phyloP scores from a whole-genome alignment of 2,888 invertebrate species.

The Spatulosminthurus flaviceps region DNA sequence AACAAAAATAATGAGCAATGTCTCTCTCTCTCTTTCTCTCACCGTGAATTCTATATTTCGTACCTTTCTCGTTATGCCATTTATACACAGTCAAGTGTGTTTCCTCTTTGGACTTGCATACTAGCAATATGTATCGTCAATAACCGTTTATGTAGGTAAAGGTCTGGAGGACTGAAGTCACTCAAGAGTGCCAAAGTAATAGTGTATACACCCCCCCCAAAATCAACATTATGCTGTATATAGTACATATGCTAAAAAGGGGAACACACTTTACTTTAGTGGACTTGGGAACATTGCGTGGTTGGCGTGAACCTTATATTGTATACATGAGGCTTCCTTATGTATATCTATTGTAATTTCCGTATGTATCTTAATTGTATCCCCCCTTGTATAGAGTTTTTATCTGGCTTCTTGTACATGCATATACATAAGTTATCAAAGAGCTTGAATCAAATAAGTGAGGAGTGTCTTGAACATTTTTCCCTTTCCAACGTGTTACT shows the following conservation, averaged over 20 bases:
- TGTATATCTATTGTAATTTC: background rate
- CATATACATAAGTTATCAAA: background rate
- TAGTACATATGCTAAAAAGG: too few species aligned
- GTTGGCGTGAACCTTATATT: background rate
- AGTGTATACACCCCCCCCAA: background rate
- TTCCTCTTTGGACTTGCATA: background rate
- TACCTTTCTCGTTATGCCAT: conserved; percentile 18
- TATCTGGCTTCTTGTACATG: background rate
- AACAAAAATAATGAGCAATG: background rate
- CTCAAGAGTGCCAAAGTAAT: background rate
- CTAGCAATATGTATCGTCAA: background rate
- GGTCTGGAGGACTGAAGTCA: background rate
- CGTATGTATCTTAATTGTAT: conserved; percentile 1
- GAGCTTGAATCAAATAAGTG: background rate
- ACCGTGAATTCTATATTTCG: background rate
- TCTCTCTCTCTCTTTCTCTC: too few species aligned
- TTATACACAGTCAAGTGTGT: conserved; percentile 1
- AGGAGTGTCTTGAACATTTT: conserved; percentile 26
- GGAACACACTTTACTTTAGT: background rate
- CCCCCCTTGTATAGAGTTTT: background rate
- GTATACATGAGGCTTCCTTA: background rate
- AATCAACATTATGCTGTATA: background rate
- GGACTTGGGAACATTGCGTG: background rate
- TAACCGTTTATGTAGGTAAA: background rate
- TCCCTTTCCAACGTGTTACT: too few species aligned